Evolutionary conservation across 2,797 vertebrate genomes (phyloP), one percentile per base, ranked within the genome.

Genomic region (Austrolebias charrua): DNA sequence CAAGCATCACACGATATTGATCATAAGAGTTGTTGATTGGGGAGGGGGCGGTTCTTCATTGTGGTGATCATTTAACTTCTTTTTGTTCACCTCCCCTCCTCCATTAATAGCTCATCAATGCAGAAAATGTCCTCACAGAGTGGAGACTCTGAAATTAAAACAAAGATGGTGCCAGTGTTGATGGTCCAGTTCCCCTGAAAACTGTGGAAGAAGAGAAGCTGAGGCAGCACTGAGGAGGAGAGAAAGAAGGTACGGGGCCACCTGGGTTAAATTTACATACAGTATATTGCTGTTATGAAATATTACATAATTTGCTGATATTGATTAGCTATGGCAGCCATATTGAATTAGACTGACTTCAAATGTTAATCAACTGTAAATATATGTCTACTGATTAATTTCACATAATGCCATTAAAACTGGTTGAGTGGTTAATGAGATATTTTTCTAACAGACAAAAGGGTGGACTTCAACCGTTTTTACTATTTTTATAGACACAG

Each of bases 1-100:
- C 81, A 77, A 79, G 86, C 88, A 89, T 92, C 91, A 92, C 92
- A 93, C 92, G 90, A 89, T 90, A 92, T 92, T 90, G 91, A 92
- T 92, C 89, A 90, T 88, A 89, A 88, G 80, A 90, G 82, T 84
- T 82, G 62, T 64, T 47, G 78, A 81, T 80, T 48, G 53, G 61
- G 74, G 63, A 18, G 3, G 11, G 60, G 33, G 55, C 53, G 69
- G 49, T 14, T 13, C 5, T 13, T 3, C 14, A 24, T 50, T 60
- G 52, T 59, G 51, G 51, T 54, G 66, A 87, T 78, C 82, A 61
- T 82, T 85, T 48, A 67, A 69, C 40, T 33, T 57, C 57, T 68
- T 78, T 71, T 59, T 57, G 15, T 19, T 57, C 53, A 38, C 50
- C 66, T 77, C 73, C 67, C 16, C 35, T 67, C 46, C 24, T 62